Percentiles rank a stretch among this genome's conserved stretches.
Evolutionary conservation across 2,888 invertebrate species (phyloP).

Genomic region (Silvanus unidentatus): DNA sequence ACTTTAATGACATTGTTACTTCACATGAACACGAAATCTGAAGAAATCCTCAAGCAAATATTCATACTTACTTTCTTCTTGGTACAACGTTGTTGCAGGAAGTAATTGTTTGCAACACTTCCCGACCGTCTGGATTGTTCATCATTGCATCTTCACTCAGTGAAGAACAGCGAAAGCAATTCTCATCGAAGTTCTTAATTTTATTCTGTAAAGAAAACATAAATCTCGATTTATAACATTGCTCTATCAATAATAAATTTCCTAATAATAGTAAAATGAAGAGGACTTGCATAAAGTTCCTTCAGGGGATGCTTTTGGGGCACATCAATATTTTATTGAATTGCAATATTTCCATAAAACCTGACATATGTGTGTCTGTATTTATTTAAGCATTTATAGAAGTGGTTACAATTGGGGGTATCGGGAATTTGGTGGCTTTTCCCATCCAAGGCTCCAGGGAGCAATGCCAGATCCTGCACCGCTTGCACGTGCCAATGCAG

Average conservation of each 20-base stretch:
- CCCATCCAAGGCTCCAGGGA: constrained; percentile 17
- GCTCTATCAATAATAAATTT: constrained; percentile 18
- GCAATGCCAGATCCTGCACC: constrained; percentile 20
- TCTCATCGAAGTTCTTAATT: constrained; percentile 30
- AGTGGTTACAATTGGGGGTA: constrained; percentile 14
- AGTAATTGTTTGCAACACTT: constrained; percentile 43
- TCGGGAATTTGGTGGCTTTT: constrained; percentile 7
- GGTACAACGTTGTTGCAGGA: constrained; percentile 39
- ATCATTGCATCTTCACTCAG: constrained; percentile 33
- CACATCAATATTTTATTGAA: constrained; percentile 10
- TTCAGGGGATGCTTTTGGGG: too few relatives aligned
- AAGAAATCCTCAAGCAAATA: too few relatives aligned
- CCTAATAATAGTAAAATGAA: too few relatives aligned
- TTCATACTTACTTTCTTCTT: constrained; percentile 35
- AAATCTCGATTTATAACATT: too few relatives aligned
- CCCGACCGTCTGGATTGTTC: constrained; percentile 36
- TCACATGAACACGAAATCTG: too few relatives aligned
- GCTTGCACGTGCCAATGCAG: constrained; percentile 33
- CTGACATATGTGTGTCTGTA: constrained; percentile 21
- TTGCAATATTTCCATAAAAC: constrained; percentile 25
- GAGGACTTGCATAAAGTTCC: background rate
- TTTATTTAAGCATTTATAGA: constrained; percentile 19
- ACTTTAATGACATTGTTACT: too few relatives aligned
- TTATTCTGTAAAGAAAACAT: constrained; percentile 4
- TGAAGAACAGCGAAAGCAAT: constrained; percentile 25